Conservation (phyloP, 2,888 invertebrate species). For the Galeruca laticollis region DNA sequence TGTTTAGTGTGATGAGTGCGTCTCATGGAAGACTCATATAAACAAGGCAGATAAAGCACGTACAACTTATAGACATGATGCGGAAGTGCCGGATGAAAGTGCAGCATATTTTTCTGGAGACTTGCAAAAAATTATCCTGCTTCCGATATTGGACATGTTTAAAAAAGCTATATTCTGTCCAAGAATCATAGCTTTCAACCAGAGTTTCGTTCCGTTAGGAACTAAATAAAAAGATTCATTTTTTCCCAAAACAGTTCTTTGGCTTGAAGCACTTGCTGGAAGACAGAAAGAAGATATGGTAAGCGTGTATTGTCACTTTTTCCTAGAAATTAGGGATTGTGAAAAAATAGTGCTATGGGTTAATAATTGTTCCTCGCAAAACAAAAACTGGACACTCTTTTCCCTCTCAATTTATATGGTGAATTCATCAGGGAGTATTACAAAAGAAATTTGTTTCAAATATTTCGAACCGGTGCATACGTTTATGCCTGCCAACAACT, state of each 20-base stretch:
- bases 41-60: too few species aligned
- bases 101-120: not conserved
- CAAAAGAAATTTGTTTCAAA: too few species aligned
- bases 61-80: too few species aligned
- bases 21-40: not conserved
- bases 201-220: constrained; percentile 18
- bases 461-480: too few species aligned
- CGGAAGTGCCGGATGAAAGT: too few species aligned
- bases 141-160: constrained; percentile 20
- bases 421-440: too few species aligned
- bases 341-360: not conserved
- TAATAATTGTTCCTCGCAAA: not conserved
- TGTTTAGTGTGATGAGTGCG: not conserved
- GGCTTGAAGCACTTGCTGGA: constrained; percentile 19
- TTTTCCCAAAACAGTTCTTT: not conserved
- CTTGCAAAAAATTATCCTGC: constrained; percentile 10
- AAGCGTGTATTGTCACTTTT: not conserved
- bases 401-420: too few species aligned
- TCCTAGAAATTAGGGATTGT: not conserved
- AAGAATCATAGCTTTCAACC: constrained; percentile 21
- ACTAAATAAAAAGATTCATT: not conserved
- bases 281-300: constrained; percentile 12
- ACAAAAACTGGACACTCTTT: too few species aligned
- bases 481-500: too few species aligned
- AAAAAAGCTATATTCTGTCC: constrained; percentile 24